Evolutionary conservation across 2,113 vertebrate species (phyloP), one percentile per base, ranked within the genome.

Genomic region (Riparia riparia): DNA sequence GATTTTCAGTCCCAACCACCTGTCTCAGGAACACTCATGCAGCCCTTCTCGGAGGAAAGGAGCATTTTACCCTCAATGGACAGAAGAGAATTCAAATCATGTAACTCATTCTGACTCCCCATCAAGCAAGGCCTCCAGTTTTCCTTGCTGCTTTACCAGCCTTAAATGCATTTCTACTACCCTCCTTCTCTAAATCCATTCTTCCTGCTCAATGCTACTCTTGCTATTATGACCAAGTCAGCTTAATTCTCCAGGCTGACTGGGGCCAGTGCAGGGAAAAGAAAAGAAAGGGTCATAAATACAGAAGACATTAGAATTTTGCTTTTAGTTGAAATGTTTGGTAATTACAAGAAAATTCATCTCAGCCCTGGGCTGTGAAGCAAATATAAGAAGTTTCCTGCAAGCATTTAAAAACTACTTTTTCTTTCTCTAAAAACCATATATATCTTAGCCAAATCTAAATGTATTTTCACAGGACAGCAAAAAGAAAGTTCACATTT

Each of bases 301-400:
- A 69, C 0, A 81, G 51, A 80, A 81, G 31, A 78, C 10, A 61
- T 28, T 21, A 73, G 39, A 51, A 68, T 93, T 80, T 90, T 88
- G 34, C 25, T 96, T 26, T 81, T 64, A 56, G 72, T 51, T 76
- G 28, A 89, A 87, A 65, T 53, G 26, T 77, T 91, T 50, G 26
- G 63, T 50, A 86, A 95, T 56, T 83, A 58, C 21, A 81, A 83
- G 22, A 61, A 86, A 94, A 90, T 77, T 93, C 16, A 88, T 56
- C 34, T 89, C 69, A 68, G 64, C 65, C 69, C 32, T 56, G 31
- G 88, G 47, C 31, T 47, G 49, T 49, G 64, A 87, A 86, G 31
- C 34, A 96, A 89, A 87, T 29, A 18, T 7, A 86, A 74, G 25
- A 42, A 41, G 14, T 54, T 50, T 83, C 22, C 54, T 70, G 22